Base-by-base conservation (phyloP, 2,113 vertebrate species). In the Antennarius striatus region DNA sequence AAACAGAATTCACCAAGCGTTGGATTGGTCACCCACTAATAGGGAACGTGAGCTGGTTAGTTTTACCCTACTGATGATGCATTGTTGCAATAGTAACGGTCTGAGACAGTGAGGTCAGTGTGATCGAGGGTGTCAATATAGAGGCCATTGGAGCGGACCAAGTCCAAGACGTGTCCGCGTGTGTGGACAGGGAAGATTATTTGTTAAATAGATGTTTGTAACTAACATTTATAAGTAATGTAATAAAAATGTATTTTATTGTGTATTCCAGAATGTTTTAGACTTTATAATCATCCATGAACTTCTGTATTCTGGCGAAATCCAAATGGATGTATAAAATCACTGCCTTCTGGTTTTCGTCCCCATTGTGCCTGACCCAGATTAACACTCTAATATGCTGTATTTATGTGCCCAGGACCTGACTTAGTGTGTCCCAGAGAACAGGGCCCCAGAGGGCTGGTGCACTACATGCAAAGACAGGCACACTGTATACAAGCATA, bases 361-460 rank as follows among this genome's bases (percentile, higher is more conserved):
- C 56, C 56, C 71, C 63, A 48, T 56, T 73, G 55, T 46, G 58
- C 48, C 58, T 68, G 83, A 85, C 69, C 61, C 59, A 72, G 70
- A 72, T 66, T 55, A 80, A 60, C 43, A 17, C 55, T 71, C 30
- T 62, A 65, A 69, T 49, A 47, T 59, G 57, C 53, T 61, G 16
- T 61, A 45, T 68, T 57, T 46, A 17, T 32, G 32, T 54, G 52
- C 16, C 63, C 52, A 73, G 58, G 42, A 70, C 47, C 55, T 77
- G 63, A 71, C 66, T 55, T 54, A 63, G 69, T 69, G 61, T 73
- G 65, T 73, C 63, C 48, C 48, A 68, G 43, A 77, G 70, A 79
- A 63, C 55, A 36, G 63, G 6, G 1, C 47, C 68, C 75, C 50
- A 49, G 50, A 71, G 66, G 73, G 49, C 22, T 56, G 30, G 55